Evolutionary conservation across 2,888 invertebrate species (phyloP).

Genomic region (Drosophila emarginata): DNA sequence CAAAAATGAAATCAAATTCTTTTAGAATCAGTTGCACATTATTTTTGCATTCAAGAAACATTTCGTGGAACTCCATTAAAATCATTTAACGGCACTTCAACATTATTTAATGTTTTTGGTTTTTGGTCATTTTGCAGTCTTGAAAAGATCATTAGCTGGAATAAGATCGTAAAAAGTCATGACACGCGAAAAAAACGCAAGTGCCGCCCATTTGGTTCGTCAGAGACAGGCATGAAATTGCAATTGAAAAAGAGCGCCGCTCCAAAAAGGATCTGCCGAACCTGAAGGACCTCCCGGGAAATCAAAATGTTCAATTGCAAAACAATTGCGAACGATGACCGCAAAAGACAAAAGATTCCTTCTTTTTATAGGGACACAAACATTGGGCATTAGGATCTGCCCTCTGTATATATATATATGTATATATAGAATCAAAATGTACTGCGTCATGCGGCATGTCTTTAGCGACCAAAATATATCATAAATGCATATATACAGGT

Average conservation of each 20-base stretch:
- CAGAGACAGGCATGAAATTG: slow-evolving; percentile 70
- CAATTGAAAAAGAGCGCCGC: slow-evolving; percentile 24
- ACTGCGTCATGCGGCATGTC: slow-evolving; percentile 64
- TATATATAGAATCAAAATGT: slow-evolving; percentile 41
- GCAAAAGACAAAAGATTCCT: slow-evolving; percentile 51
- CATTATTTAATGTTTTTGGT: slow-evolving; percentile 1
- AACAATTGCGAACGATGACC: slow-evolving; percentile 63
- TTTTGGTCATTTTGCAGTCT: slow-evolving; percentile 14
- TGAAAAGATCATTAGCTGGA: slow-evolving; percentile 71
- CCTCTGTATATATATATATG: slow-evolving; percentile 28
- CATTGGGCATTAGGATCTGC: slow-evolving; percentile 37
- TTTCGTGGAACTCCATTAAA: neutral
- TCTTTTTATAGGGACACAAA: slow-evolving; percentile 64
- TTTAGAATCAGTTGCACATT: too few relatives aligned
- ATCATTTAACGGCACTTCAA: neutral
- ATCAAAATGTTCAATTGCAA: slow-evolving; percentile 66
- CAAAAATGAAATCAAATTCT: too few relatives aligned
- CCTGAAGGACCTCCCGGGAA: slow-evolving; percentile 65
- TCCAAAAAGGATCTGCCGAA: slow-evolving; percentile 9
- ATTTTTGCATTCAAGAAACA: neutral
- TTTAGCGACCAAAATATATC: slow-evolving; percentile 58
- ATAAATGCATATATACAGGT: slow-evolving; percentile 66
- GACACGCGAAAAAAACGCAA: slow-evolving; percentile 68
- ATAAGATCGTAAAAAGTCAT: slow-evolving; percentile 73
- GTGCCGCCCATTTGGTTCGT: slow-evolving; percentile 49